Conservation (phyloP, 64 coral and sea anemone species). For the Orbicella faveolata region DNA sequence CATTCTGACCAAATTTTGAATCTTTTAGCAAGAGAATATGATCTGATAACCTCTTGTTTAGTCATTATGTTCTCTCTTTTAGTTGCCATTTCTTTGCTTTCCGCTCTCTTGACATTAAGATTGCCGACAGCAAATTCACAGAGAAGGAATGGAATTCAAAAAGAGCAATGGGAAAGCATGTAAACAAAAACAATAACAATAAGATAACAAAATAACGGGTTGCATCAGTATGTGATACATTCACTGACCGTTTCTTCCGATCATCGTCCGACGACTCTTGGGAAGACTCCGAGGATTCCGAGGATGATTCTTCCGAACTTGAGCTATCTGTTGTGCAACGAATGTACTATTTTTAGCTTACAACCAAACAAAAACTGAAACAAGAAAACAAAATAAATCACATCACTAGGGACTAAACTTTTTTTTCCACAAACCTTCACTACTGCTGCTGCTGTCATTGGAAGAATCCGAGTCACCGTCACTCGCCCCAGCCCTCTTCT, state of each 20-base stretch:
- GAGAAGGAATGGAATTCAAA: too few species aligned
- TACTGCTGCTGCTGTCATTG: conserved; percentile 45
- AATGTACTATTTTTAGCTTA: background rate
- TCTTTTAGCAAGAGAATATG: too few species aligned
- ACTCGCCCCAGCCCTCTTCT: conserved; percentile 67
- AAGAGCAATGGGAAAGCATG: background rate
- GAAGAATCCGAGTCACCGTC: conserved; percentile 70
- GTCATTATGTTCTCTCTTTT: too few species aligned
- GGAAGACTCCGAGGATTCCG: conserved; percentile 30
- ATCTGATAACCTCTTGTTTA: too few species aligned
- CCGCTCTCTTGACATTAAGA: too few species aligned
- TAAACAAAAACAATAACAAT: too few species aligned
- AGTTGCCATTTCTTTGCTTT: too few species aligned
- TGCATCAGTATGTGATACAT: background rate
- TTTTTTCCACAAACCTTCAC: conserved; percentile 42
- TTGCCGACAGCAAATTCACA: too few species aligned
- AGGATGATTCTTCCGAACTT: conserved; percentile 34
- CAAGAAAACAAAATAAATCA: background rate
- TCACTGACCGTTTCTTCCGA: conserved; percentile 19
- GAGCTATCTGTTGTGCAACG: conserved; percentile 3
- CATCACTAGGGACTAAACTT: background rate
- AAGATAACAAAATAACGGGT: background rate
- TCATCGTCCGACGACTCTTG: conserved; percentile 37
- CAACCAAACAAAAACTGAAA: too few species aligned
- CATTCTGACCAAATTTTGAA: too few species aligned